Conservation (phyloP, 2,797 vertebrate species). For the Pelochelys cantorii region DNA sequence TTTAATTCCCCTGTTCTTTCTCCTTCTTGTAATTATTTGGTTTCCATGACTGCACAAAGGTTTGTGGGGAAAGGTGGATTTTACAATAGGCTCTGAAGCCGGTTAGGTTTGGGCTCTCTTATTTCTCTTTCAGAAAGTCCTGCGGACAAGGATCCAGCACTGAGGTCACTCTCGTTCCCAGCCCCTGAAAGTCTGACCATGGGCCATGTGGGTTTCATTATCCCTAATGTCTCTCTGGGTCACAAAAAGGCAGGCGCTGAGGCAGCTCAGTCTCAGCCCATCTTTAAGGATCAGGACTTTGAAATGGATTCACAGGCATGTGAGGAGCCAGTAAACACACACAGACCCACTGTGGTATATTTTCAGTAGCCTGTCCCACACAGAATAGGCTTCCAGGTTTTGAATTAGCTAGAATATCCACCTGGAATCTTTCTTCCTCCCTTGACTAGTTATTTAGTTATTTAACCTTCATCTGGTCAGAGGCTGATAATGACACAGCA, state of each 20-base stretch:
- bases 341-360: neutral
- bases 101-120: neutral
- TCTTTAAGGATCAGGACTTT: neutral
- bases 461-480: neutral
- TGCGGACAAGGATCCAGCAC: neutral
- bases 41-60: neutral
- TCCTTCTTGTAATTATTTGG: neutral
- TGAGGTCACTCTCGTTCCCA: neutral
- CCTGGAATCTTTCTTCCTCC: neutral
- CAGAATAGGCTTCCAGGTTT: neutral
- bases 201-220: neutral
- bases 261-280: neutral
- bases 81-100: rapidly evolving
- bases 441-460: rapidly evolving
- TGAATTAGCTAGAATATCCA: neutral
- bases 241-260: neutral
- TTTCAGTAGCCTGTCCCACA: neutral
- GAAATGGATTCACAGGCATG: neutral
- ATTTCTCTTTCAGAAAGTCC: neutral
- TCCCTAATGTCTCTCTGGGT: neutral
- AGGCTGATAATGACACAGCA: neutral
- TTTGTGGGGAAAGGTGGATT: neutral
- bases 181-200: neutral
- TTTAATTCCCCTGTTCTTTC: neutral
- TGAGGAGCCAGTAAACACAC: neutral